Base-by-base conservation (phyloP, 2,113 vertebrate species). In the Lipotes vexillifer region DNA sequence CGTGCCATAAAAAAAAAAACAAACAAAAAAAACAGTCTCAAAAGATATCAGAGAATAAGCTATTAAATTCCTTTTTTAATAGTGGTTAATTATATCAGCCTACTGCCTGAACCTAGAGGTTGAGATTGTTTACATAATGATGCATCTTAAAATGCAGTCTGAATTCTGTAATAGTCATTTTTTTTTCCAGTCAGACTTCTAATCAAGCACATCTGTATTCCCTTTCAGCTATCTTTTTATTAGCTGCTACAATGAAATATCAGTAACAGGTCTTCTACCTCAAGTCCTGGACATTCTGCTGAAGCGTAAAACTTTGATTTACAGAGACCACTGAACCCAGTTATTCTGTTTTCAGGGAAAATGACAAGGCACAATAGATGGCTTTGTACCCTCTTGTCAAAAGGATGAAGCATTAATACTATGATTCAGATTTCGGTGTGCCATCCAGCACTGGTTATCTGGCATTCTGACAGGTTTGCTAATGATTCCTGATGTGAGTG, bases 401-500 rank as follows among this genome's bases (percentile, higher is more conserved):
- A 98, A 98, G 96, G 97, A 97, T 98, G 98, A 98, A 98, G 96
- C 96, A 97, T 95, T 97, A 95, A 97, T 97, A 95, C 90, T 98
- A 93, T 97, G 98, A 98, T 98, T 98, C 96, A 78, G 98, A 97
- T 98, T 98, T 98, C 97, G 97, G 95, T 98, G 96, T 97, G 98
- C 97, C 98, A 98, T 83, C 96, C 96, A 96, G 91, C 98, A 20
- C 0, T 95, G 92, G 88, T 90, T 98, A 95, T 98, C 98, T 97
- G 96, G 95, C 93, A 97, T 98, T 98, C 97, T 97, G 98, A 98
- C 97, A 98, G 97, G 97, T 98, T 95, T 69, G 8, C 98, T 99
- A 99, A 99, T 98, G 63, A 98, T 98, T 98, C 97, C 98, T 98
- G 99, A 99, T 98, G 98, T 98, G 98, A 98, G 88, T 98, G 96